Evolutionary conservation across 2,888 invertebrate species (phyloP), one percentile per base, ranked within the genome.

Genomic region (Pyrrhia umbra): DNA sequence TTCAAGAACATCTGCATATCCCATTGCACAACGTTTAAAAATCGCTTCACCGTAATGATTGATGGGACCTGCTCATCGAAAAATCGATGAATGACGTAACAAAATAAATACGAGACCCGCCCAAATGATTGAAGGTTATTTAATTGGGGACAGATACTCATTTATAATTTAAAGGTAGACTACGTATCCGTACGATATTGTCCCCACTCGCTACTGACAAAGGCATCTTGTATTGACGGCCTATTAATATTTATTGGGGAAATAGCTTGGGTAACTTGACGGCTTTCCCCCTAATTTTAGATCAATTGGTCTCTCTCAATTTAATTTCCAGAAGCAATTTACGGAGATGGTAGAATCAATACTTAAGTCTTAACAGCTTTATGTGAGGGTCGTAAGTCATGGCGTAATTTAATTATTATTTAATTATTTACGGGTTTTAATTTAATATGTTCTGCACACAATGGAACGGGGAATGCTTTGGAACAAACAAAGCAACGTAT

Each of bases 241-340:
- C 84, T 84, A 87, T 91, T 87, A 85, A 88, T 89, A 89, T 90
- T 91, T 90, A 90, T 89, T 85, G 83, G 68, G 81, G 82, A 87
- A 88, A 89, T 85, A 81, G 80, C 86, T 81, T 80, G 75, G 77
- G 79, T 77, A 79, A 83, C 81, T 84, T 84, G 77, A 83, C 75
- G 66, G 81, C 65, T 63, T 80, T 65, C 74, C 82, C n/a, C 75
- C 81, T 86, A 85, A 87, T 86, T 88, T 87, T 75, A 85, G 80
- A 83, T 85, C 85, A 83, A 87, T 87, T 79, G 81, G 68, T 70
- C 75, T 78, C 75, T 79, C 75, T 79, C 69, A 79, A 81, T 81
- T 82, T 73, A 71, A 78, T 80, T 82, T 68, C 57, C 55, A 63
- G 43, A 66, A 72, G 37, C 73, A 75, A 74, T 82, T 79, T 80